Evolutionary conservation across 2,797 vertebrate species (phyloP).

Genomic region (Coilia nasus): DNA sequence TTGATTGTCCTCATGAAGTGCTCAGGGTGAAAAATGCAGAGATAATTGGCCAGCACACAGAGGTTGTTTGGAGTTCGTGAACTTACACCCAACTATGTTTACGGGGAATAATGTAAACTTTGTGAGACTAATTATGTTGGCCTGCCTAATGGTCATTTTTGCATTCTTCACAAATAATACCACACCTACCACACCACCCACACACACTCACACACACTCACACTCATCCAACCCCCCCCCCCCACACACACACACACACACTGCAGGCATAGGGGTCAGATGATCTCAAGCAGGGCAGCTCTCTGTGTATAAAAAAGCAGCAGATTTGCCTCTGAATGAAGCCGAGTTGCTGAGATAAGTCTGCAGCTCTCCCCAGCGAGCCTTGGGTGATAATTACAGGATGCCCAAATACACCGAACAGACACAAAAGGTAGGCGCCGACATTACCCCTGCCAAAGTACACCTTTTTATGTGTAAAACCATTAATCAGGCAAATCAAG

Average conservation of each 20-base stretch:
- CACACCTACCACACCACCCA: too few relatives aligned
- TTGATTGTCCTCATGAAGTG: constrained; percentile 47
- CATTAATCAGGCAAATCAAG: constrained; percentile 82
- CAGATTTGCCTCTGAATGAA: background rate
- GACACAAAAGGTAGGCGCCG: constrained; percentile 71
- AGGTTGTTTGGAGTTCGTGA: constrained; percentile 40
- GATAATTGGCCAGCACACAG: constrained; percentile 54
- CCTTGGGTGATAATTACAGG: constrained; percentile 40
- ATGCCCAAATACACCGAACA: constrained; percentile 32
- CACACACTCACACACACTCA: background rate
- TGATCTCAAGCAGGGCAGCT: background rate
- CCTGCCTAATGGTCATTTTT: constrained; percentile 6
- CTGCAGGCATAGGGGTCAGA: background rate
- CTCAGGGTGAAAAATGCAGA: constrained; percentile 48
- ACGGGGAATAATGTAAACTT: constrained; percentile 12
- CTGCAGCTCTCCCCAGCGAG: constrained; percentile 30
- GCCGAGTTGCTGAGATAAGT: constrained; percentile 24
- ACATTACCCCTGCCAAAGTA: constrained; percentile 71
- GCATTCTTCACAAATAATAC: constrained; percentile 11
- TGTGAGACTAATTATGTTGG: constrained; percentile 6
- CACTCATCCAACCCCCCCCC: background rate
- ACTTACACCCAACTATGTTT: constrained; percentile 19
- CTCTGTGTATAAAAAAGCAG: constrained; percentile 25
- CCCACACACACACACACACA: background rate
- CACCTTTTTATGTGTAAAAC: constrained; percentile 77